Base-by-base conservation (phyloP, 2,113 vertebrate species). In the Orycteropus afer region DNA sequence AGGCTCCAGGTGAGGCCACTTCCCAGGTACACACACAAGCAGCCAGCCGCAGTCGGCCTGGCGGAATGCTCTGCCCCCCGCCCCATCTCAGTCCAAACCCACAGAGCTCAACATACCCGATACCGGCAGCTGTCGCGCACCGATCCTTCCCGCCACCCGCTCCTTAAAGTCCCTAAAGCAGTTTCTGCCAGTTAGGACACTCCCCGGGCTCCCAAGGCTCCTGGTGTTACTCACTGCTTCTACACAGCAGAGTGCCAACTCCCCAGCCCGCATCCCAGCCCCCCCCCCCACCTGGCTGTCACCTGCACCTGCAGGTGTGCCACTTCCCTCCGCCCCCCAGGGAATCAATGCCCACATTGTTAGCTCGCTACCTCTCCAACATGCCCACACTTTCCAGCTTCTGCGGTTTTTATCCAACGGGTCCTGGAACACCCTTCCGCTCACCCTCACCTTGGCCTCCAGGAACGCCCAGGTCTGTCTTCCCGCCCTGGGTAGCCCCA, bases 141-240 rank as follows among this genome's bases (percentile, higher is more conserved):
- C 14, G 0, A 14, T 1, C 25, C 25, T 17, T 2, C 80, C 61
- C 0, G 1, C 0, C 1, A 2, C 23, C 61, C 1, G 0, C 18
- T 4, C 78, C n/a, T 40, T 3, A 1, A 5, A 15, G 32, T 29
- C 11, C 40, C 29, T 23, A 32, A 25, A 45, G 47, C 29, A n/a
- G 23, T 47, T 59, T 42, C 42, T 23, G 1, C 0, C 23, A 3
- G 55, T 42, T 71, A 7, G 1, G 2, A 2, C 14, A 29, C 22
- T 37, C 23, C 12, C n/a, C 23, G 23, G 3, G 59, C 49, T 9
- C 47, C n/a, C 29, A 65, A 29, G 5, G 5, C 4, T 5, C 42
- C 2, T 0, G 2, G n/a, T 3, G 25, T 1, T n/a, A 12, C 29
- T n/a, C 5, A 10, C 15, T 9, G 63, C 49, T 29, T 57, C 25